Base-by-base conservation (phyloP, 2,797 vertebrate species). In the Leuciscus waleckii region DNA sequence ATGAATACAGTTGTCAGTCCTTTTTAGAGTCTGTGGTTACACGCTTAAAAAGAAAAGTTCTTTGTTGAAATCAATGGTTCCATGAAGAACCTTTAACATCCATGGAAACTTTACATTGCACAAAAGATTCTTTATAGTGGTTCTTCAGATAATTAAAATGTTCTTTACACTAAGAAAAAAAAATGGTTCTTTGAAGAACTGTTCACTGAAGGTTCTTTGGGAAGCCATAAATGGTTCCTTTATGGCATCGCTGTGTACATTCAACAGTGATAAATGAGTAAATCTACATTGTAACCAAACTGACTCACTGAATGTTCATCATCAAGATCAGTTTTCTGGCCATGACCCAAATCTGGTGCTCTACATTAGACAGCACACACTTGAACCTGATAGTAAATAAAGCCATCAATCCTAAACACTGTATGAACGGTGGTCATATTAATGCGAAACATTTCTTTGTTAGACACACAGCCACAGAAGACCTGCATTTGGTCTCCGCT, bases 381-480 rank as follows among this genome's bases (percentile, higher is more conserved):
- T 75, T 14, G 26, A 74, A 75, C 46, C 5, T 23, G 17, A 13
- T 19, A 19, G 29, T 49, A 49, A 73, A 73, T 29, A 49, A 46
- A 29, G 26, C 32, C 46, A 51, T 32, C 46, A 54, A 35, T 75
- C 29, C 19, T 6, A 35, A 23, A 32, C 71, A 14, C 2, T 21
- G 10, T 29, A 16, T 37, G 14, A 54, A 69, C 35, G 1, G 5
- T 70, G 67, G 54, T n/a, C 21, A 17, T 39, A 58, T 77, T 58
- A 21, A 39, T 39, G 43, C 23, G 2, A 39, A 58, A 46, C 76
- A 19, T 51, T 8, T 11, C 21, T 39, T 35, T 35, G 32, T 37
- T 37, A 11, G 35, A 67, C 56, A 49, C 43, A 90, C 84, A 83
- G 69, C 80, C 35, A n/a, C 23, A 14, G 81, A 89, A 88, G 67